Evolutionary conservation across 2,797 vertebrate genomes (phyloP).

Genomic region (Schizopygopsis malacanthus): DNA sequence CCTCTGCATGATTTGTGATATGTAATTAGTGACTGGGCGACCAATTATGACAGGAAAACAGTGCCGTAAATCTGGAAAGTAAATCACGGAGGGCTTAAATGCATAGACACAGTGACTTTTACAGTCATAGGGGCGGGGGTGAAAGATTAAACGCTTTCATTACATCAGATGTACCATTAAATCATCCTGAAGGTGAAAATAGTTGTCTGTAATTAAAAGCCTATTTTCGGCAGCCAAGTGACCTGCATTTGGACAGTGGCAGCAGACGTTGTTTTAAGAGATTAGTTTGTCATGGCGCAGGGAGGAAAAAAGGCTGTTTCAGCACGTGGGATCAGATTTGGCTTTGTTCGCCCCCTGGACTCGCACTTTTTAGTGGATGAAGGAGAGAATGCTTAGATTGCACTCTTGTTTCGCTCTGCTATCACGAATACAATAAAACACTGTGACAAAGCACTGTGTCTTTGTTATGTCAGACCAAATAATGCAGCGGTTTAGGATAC

Average conservation of each 20-base stretch:
- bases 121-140: conserved; percentile 42
- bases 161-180: conserved; percentile 48
- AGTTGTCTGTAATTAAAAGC: conserved; percentile 64
- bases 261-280: conserved; percentile 61
- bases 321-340: conserved; percentile 41
- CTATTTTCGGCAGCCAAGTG: conserved; percentile 62
- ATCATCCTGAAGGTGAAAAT: conserved; percentile 59
- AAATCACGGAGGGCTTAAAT: conserved; percentile 69
- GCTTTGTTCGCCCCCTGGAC: conserved; percentile 5
- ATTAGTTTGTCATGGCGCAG: conserved; percentile 42
- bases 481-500: not conserved
- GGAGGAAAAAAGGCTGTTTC: conserved; percentile 48
- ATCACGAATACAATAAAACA: conserved; percentile 14
- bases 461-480: conserved; percentile 32
- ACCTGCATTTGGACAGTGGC: conserved; percentile 55
- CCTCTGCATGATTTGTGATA: conserved; percentile 68
- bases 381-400: conserved; percentile 31
- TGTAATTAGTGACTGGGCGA: conserved; percentile 72
- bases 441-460: conserved; percentile 14
- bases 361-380: conserved; percentile 1
- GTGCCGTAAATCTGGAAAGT: conserved; percentile 74
- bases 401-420: conserved; percentile 18
- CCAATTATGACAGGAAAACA: conserved; percentile 72
- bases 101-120: conserved; percentile 61
- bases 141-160: conserved; percentile 60